A percentile compares a stretch with the other conserved stretches of the same genome.
Conservation (phyloP, 2,797 vertebrate genomes). For the Falco naumanni region DNA sequence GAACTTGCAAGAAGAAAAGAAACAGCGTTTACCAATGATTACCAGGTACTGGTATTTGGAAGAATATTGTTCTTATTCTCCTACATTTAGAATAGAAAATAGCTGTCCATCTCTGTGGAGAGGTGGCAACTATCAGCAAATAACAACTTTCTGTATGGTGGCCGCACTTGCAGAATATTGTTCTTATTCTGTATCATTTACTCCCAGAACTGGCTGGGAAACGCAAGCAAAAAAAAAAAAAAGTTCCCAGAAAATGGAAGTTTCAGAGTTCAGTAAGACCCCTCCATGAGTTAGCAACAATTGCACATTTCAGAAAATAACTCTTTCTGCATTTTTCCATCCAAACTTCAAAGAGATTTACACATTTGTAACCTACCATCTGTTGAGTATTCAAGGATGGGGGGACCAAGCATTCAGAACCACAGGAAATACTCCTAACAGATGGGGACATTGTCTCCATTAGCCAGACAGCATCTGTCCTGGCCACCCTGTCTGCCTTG, state of each 20-base stretch:
- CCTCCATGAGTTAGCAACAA: neutral
- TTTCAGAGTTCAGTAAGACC: neutral
- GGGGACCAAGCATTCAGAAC: conserved; percentile 7
- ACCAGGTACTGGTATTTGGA: neutral
- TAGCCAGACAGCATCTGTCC: conserved; percentile 58
- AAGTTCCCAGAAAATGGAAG: neutral
- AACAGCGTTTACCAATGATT: neutral
- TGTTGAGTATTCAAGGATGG: conserved; percentile 43
- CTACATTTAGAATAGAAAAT: neutral
- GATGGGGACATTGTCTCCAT: conserved; percentile 54
- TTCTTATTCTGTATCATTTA: neutral
- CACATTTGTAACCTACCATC: conserved; percentile 55
- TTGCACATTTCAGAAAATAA: neutral
- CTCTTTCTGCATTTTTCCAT: neutral
- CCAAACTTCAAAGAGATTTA: conserved; percentile 23
- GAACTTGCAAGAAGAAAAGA: neutral
- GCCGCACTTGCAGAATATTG: fast-evolving
- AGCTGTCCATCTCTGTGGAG: neutral
- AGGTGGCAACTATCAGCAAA: neutral
- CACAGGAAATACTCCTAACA: conserved; percentile 30
- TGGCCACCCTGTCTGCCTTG: conserved; percentile 1
- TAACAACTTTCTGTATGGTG: neutral
- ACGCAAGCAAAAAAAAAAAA: neutral
- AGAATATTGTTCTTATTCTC: neutral
- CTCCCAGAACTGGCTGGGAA: neutral